Evolutionary conservation across 2,797 vertebrate species (phyloP).

Genomic region (Esox masquinongy): DNA sequence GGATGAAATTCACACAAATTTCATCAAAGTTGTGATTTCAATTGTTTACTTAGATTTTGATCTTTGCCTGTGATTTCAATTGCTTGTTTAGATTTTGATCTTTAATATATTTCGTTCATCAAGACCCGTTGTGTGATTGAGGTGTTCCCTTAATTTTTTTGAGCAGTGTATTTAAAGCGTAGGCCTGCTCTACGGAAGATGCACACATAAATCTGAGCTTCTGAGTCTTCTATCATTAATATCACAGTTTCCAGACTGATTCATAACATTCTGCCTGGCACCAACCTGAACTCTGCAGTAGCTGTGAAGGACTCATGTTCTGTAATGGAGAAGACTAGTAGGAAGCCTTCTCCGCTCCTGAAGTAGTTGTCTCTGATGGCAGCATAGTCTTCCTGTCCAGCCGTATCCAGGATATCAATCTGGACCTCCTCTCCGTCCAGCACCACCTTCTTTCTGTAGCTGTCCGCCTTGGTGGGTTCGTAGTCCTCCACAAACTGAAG

Average conservation of each 20-base stretch:
- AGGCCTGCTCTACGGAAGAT: background rate
- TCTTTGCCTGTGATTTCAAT: too few relatives aligned
- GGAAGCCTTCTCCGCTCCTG: constrained; percentile 96
- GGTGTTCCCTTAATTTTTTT: too few relatives aligned
- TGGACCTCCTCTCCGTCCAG: constrained; percentile 98
- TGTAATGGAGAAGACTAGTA: constrained; percentile 96
- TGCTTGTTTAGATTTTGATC: too few relatives aligned
- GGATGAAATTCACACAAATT: too few relatives aligned
- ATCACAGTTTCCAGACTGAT: background rate
- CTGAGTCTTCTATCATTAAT: background rate
- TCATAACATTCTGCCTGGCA: background rate
- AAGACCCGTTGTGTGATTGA: too few relatives aligned
- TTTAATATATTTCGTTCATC: too few relatives aligned
- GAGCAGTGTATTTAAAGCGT: too few relatives aligned
- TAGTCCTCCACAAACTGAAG: constrained; percentile 97
- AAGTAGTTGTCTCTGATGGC: constrained; percentile 99
- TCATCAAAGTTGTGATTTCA: too few relatives aligned
- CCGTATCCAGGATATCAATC: constrained; percentile 98
- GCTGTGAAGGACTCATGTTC: constrained; percentile 95
- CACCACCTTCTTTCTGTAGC: constrained; percentile 98
- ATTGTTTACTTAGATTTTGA: too few relatives aligned
- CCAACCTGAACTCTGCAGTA: constrained; percentile 92
- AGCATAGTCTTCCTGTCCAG: constrained; percentile 97
- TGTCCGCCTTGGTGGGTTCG: constrained; percentile 98
- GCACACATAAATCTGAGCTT: background rate